These are phyloP conservation scores for Sebastes cheni DNA, from an alignment of 2,797 vertebrate genomes.

Conservation along the genomic window DNA sequence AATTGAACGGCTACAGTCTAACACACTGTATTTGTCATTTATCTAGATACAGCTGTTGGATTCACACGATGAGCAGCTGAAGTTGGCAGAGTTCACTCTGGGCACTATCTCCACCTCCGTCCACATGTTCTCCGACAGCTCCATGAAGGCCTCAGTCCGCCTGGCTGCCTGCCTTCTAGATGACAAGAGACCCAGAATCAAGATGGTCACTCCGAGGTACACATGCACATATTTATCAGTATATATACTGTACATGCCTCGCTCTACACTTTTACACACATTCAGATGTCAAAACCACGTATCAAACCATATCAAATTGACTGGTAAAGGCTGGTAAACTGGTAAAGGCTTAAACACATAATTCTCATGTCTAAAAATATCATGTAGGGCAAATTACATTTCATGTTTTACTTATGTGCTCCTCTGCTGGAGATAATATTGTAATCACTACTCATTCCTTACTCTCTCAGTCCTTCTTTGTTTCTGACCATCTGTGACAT, in stretches of 20 bases:
- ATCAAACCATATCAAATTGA: background rate
- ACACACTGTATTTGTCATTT: background rate
- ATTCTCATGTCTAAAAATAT: background rate
- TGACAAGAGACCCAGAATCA: constrained; percentile 89
- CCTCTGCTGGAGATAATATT: background rate
- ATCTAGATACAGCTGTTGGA: constrained; percentile 80
- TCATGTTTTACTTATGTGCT: background rate
- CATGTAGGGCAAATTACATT: background rate
- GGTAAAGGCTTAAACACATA: background rate
- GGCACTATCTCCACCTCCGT: constrained; percentile 90
- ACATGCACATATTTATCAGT: background rate
- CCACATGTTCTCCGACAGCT: constrained; percentile 91
- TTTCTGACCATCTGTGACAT: background rate
- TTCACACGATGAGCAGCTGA: constrained; percentile 85
- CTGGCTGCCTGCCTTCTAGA: constrained; percentile 92
- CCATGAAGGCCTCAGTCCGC: constrained; percentile 88
- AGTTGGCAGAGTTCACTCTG: constrained; percentile 93
- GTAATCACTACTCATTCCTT: background rate
- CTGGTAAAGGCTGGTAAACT: background rate
- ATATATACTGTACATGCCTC: background rate
- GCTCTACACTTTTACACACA: background rate
- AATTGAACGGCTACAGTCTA: background rate
- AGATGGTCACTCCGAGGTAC: constrained; percentile 92
- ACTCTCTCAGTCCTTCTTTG: background rate
- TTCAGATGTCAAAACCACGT: background rate